Base-by-base conservation (phyloP, 2,113 vertebrate genomes). In the Dipodomys stephensi region DNA sequence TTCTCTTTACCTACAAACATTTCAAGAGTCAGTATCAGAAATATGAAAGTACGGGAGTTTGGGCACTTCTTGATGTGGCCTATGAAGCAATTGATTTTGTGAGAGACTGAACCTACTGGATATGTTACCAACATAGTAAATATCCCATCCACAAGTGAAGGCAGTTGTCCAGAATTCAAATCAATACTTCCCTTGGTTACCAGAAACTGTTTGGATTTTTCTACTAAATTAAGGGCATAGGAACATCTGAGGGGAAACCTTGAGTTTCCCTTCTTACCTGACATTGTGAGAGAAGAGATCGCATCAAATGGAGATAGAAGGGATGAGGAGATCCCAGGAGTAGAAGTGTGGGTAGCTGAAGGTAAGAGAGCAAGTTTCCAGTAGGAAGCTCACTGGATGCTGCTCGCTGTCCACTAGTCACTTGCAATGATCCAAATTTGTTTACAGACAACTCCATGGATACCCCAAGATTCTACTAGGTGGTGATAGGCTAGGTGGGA, bases 181-280 rank as follows among this genome's bases (percentile, higher is more conserved):
- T 85, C 2, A 88, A 64, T 28, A 82, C 4, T 67, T 67, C 27
- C 65, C 9, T 57, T 49, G n/a, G 6, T 57, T 77, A 88, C 44
- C 62, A 25, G 7, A 81, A 60, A 6, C 32, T 60, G 3, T 69
- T 77, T 94, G 62, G 57, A 72, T 11, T 73, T 19, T 32, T 53
- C 30, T 32, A 13, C 15, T 71, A 62, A 80, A 25, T 46, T 71
- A 23, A 90, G 0, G 4, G 19, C 1, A 1, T 2, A 11, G 4
- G 13, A 53, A 22, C 4, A 68, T 68, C 67, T 68, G 10, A 30
- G 30, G 1, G 3, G 23, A 67, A 68, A 68, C 4, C 27, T 13
- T 13, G 18, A 68, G 67, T 68, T 62, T 84, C n/a, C 81, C 85
- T 90, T 18, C 78, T 71, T 97, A 96, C 96, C 96, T 92, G 93